A percentile compares a stretch with the other conserved stretches of the same genome.
Evolutionary conservation across 2,888 invertebrate genomes (phyloP).

Genomic region (Drosophila neutralis): DNA sequence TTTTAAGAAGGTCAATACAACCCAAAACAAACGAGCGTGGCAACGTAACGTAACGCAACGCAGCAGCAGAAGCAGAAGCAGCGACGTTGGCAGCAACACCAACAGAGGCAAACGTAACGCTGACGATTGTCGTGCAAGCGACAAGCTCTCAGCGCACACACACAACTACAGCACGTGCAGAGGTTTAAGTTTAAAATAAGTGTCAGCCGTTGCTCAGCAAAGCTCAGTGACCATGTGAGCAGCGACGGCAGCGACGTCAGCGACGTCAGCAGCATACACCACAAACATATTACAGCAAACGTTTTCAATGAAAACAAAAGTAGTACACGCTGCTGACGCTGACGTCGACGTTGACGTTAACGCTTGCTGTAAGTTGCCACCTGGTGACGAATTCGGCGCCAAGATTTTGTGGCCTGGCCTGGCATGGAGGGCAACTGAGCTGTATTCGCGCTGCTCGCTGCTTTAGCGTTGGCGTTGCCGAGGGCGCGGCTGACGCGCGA

Average conservation of each 20-base stretch:
- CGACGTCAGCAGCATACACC: conserved; percentile 53
- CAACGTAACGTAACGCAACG: conserved; percentile 58
- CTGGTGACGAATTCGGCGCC: conserved; percentile 71
- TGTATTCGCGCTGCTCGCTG: conserved; percentile 24
- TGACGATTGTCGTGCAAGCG: conserved; percentile 38
- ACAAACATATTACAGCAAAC: conserved; percentile 79
- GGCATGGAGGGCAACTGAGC: conserved; percentile 64
- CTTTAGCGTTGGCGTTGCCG: conserved; percentile 65
- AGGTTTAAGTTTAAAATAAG: conserved; percentile 62
- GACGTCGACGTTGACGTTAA: conserved; percentile 17
- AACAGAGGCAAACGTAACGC: conserved; percentile 35
- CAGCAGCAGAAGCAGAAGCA: conserved; percentile 16
- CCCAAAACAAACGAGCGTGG: conserved; percentile 81
- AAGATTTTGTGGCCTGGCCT: conserved; percentile 57
- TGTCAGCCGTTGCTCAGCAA: conserved; percentile 59
- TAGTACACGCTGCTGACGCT: conserved; percentile 69
- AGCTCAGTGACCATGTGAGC: conserved; percentile 80
- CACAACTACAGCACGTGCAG: conserved; percentile 14
- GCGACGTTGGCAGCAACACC: conserved; percentile 6
- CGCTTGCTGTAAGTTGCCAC: conserved; percentile 59
- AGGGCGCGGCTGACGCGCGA: conserved; percentile 69
- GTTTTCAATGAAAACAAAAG: conserved; percentile 80
- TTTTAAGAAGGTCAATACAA: conserved; percentile 84
- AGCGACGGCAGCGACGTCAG: conserved; percentile 36
- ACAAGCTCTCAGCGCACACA: conserved; percentile 37